phyloP scores from a whole-genome alignment of 2,888 invertebrate species.

The Pseudeuparius sepicola region DNA sequence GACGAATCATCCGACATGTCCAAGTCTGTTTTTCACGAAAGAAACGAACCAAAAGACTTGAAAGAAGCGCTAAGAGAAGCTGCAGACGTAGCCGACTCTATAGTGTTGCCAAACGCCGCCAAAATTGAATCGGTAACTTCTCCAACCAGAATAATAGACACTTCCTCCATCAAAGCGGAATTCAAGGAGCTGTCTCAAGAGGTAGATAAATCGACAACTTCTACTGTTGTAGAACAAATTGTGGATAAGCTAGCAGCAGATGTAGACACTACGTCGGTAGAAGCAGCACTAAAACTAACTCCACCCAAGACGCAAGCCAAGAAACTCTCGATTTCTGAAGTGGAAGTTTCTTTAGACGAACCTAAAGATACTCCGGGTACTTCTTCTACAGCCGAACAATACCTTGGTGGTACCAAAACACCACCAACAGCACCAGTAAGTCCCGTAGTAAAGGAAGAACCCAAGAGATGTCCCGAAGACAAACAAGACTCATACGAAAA shows the following conservation, averaged over 20 bases:
- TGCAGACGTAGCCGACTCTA: background rate
- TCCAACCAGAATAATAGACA: too few relatives aligned
- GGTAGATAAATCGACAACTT: too few relatives aligned
- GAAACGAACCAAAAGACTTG: conserved; percentile 14
- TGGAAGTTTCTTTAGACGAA: conserved; percentile 24
- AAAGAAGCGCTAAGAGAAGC: conserved; percentile 4
- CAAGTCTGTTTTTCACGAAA: conserved; percentile 17
- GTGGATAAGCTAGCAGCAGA: conserved; percentile 9
- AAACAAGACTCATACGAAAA: conserved; percentile 41
- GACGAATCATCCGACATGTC: conserved; percentile 8
- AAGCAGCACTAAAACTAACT: conserved; percentile 9
- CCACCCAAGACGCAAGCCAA: conserved; percentile 17
- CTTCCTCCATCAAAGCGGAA: too few relatives aligned
- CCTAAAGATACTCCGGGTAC: conserved; percentile 30
- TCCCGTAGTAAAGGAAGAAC: conserved; percentile 41
- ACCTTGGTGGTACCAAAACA: conserved; percentile 34
- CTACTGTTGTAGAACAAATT: too few relatives aligned
- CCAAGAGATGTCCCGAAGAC: conserved; percentile 30
- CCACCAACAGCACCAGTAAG: conserved; percentile 63
- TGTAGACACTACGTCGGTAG: conserved; percentile 7
- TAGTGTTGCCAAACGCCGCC: too few relatives aligned
- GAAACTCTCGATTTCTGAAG: conserved; percentile 29
- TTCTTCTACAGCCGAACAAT: conserved; percentile 23
- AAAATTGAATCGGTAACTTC: too few relatives aligned
- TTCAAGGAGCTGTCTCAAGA: too few relatives aligned